Percentiles rank a stretch among this genome's conserved stretches.
Evolutionary conservation across 1,140 invertebrate species (phyloP).

Genomic region (Calosoma granatense): DNA sequence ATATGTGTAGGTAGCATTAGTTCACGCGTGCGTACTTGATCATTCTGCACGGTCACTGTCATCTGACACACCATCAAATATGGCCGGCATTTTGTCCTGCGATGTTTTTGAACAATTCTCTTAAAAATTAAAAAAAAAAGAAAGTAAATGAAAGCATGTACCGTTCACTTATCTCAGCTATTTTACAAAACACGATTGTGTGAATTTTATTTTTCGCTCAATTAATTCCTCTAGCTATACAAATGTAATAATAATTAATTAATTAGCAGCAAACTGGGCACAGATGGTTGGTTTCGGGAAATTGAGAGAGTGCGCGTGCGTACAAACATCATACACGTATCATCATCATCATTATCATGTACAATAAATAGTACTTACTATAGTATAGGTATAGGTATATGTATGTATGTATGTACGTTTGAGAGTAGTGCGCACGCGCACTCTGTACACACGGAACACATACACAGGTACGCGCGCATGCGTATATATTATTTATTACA

Average conservation of each 20-base stretch:
- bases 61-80: no score
- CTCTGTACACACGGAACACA: background rate
- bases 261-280: background rate
- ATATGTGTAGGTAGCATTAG: no score
- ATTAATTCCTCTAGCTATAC: constrained; percentile 2
- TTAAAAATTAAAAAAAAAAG: background rate
- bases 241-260: background rate
- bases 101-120: background rate
- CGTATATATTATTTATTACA: background rate
- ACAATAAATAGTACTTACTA: no score
- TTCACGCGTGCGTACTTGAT: no score
- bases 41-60: no score
- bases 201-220: background rate
- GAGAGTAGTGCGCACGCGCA: background rate
- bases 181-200: background rate
- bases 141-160: constrained; percentile 1
- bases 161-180: constrained; percentile 2
- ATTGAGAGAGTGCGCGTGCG: no score
- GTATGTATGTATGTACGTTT: background rate
- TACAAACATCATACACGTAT: no score
- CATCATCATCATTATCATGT: no score
- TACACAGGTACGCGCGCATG: background rate
- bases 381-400: no score
- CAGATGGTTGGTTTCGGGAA: no score
- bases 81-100: background rate